Evolutionary conservation across 2,113 vertebrate species (phyloP).

Genomic region (Peromyscus californicus): DNA sequence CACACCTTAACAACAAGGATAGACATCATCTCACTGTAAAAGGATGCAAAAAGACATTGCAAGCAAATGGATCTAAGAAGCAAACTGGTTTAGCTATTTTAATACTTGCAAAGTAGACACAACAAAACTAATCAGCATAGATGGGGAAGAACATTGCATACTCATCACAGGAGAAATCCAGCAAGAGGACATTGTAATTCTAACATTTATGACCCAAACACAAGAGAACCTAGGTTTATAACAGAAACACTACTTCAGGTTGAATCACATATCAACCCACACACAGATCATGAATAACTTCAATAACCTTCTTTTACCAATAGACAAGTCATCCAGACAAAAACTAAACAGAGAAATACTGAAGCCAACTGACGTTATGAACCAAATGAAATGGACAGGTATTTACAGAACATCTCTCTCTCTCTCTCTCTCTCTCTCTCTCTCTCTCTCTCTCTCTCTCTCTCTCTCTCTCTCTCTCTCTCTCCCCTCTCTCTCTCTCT

Average conservation of each 20-base stretch:
- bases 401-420: neutral
- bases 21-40: neutral
- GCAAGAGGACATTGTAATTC: neutral
- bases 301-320: neutral
- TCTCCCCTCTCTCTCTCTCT: too few relatives aligned
- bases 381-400: neutral
- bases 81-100: neutral
- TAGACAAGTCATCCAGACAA: neutral
- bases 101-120: neutral
- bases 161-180: neutral
- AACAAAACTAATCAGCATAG: neutral
- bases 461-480: too few relatives aligned
- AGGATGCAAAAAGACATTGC: neutral
- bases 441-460: too few relatives aligned
- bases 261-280: neutral
- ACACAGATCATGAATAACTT: neutral
- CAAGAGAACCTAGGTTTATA: neutral
- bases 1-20: neutral
- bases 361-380: neutral
- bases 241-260: neutral
- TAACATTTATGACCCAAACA: neutral
- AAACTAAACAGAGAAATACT: neutral
- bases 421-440: too few relatives aligned
- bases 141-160: neutral
- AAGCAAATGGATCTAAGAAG: neutral